Conservation (phyloP, 1,140 invertebrate genomes). For the Condylostylus longicornis region DNA sequence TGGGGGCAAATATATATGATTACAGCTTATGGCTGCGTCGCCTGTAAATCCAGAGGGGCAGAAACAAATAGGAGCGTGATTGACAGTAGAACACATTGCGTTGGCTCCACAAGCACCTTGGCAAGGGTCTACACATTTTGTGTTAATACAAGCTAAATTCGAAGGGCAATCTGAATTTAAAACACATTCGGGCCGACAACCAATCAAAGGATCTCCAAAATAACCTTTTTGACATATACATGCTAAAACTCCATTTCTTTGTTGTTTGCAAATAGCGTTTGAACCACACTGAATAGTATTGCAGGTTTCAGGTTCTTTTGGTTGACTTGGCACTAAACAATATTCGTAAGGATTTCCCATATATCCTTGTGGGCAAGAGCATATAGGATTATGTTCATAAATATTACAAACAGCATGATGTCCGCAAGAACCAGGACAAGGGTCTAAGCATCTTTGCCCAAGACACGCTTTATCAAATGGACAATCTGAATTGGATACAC, state of each 20-base stretch:
- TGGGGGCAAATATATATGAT: slow-evolving; percentile 27
- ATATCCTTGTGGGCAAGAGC: slow-evolving; percentile 52
- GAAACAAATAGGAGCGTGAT: slow-evolving; percentile 63
- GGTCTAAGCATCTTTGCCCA: slow-evolving; percentile 57
- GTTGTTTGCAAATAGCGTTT: slow-evolving; percentile 56
- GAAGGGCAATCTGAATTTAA: slow-evolving; percentile 58
- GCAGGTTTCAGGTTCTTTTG: slow-evolving; percentile 44
- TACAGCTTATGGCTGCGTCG: slow-evolving; percentile 63
- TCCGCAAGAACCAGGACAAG: slow-evolving; percentile 69
- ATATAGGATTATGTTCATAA: slow-evolving; percentile 60
- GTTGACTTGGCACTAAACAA: slow-evolving; percentile 40
- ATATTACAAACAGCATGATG: slow-evolving; percentile 58
- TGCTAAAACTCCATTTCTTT: slow-evolving; percentile 35
- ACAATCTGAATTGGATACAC: slow-evolving; percentile 62
- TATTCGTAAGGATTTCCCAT: slow-evolving; percentile 71
- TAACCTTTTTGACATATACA: slow-evolving; percentile 52
- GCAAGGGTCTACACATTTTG: slow-evolving; percentile 68
- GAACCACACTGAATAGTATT: slow-evolving; percentile 53
- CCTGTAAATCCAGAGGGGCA: slow-evolving; percentile 56
- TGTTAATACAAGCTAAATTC: slow-evolving; percentile 55
- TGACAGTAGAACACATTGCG: slow-evolving; percentile 57
- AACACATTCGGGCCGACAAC: slow-evolving; percentile 62
- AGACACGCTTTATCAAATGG: slow-evolving; percentile 61
- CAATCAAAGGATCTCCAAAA: slow-evolving; percentile 57
- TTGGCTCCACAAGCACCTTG: slow-evolving; percentile 56